Evolutionary conservation across 1,140 invertebrate species (phyloP), one percentile per base, ranked within the genome.

Genomic region (Bombus ignitus): DNA sequence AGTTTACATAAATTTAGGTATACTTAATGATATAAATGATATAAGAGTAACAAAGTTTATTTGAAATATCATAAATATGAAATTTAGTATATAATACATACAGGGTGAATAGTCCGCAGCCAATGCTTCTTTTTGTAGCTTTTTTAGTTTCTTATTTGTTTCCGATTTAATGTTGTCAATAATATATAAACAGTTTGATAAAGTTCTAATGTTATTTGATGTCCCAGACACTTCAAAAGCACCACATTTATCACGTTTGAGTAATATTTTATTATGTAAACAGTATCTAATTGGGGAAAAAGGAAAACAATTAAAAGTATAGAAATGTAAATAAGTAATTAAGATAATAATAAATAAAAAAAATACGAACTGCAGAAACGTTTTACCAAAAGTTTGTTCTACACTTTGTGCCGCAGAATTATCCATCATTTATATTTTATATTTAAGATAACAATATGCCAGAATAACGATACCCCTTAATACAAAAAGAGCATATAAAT

Each of bases 361-460:
- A 39, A 5, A n/a, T 74, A 82, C 81, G 18, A 65, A 82, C 71
- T 75, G 22, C 47, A 37, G 59, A 66, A 82, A 82, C 10, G 37
- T 2, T 66, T 42, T 39, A n/a, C 81, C 81, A 66, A 75, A 82
- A 35, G 15, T 9, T 65, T 82, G 13, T 82, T 53, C 74, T 44
- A 75, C 10, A 37, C 32, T 75, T 66, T 25, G 9, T 9, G 15
- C 4, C 3, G 35, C 53, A 28, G 18, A 53, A 28, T 82, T 13
- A 47, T 82, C 72, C 42, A 75, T 82, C 4, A 47, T n/a, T 18
- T 66, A 62, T 32, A 28, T 13, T 32, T 53, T 18, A 25, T 65
- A 9, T 37, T 22, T 3, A n/a, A 47, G 9, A 47, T 3, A 4
- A 25, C 18, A 74, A 73, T 39, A 22, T 15, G 8, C 9, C 9